phyloP scores from a whole-genome alignment of 2,888 invertebrate genomes.

The Ichneumoninae sp. region DNA sequence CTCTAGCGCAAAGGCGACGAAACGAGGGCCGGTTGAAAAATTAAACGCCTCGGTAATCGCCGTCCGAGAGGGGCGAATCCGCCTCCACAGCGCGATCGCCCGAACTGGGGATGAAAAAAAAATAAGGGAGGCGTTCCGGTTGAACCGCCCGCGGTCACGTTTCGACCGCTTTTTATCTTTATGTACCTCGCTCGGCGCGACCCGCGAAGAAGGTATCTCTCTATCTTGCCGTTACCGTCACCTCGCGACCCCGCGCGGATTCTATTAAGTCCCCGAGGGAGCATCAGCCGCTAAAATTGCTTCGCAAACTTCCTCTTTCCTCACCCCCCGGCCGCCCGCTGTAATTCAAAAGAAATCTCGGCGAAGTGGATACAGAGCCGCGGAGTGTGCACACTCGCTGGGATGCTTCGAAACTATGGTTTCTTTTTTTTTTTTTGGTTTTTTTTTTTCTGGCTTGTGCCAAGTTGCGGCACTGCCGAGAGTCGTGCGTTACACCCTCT shows the following conservation, averaged over 20 bases:
- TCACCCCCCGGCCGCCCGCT: neutral
- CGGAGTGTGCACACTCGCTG: slow-evolving; percentile 36
- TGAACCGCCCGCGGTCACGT: neutral
- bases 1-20: neutral
- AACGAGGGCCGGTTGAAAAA: slow-evolving; percentile 19
- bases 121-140: neutral
- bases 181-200: neutral
- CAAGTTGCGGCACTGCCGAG: slow-evolving; percentile 34
- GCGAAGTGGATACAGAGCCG: slow-evolving; percentile 59
- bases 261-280: slow-evolving; percentile 61
- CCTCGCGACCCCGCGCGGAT: slow-evolving; percentile 38
- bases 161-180: neutral
- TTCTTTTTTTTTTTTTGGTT: slow-evolving; percentile 12
- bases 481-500: slow-evolving; percentile 19
- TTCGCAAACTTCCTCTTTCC: slow-evolving; percentile 65
- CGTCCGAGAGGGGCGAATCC: too few relatives aligned
- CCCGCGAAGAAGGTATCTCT: slow-evolving; percentile 14
- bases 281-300: slow-evolving; percentile 67
- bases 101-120: neutral
- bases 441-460: slow-evolving; percentile 5
- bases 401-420: slow-evolving; percentile 37
- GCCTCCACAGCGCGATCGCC: too few relatives aligned
- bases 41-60: neutral
- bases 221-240: neutral
- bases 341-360: slow-evolving; percentile 68